Evolutionary conservation across 2,888 invertebrate species (phyloP), one percentile per base, ranked within the genome.

Genomic region (Orgyia antiqua): DNA sequence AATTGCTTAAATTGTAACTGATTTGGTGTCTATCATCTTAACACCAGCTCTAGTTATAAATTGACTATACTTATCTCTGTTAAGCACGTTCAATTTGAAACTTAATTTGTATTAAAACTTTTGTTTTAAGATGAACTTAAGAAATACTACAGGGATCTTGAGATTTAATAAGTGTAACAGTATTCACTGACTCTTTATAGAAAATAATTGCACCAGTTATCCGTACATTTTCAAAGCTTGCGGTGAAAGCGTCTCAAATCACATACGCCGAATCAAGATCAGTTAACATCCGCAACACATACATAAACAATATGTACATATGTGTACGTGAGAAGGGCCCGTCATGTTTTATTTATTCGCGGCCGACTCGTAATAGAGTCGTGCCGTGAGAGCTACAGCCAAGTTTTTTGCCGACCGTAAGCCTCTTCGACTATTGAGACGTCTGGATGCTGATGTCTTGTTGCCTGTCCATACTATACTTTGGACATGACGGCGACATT

Each of bases 341-440:
- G 70, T 82, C 84, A 86, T 86, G 86, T 86, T 84, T 86, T 86
- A 86, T 86, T 84, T 86, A 86, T 86, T 75, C 69, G 75, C 76
- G 63, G 71, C 69, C 66, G 71, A 75, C 74, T 74, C 61, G 80
- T 83, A 84, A 86, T 86, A 86, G 83, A 84, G 86, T 80, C 80
- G 83, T 80, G 78, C 73, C 76, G 79, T 83, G 83, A 77, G 86
- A 82, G 69, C 77, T 73, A 66, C 68, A 71, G 71, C 70, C 66
- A 65, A 68, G 77, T 86, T 86, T 86, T 86, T 84, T 84, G 77
- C 76, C 69, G 68, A 67, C 72, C 58, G 70, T 65, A 65, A 59
- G 54, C 51, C 62, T 58, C 59, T 64, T 54, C 69, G 59, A 61
- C 78, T 82, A 84, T 84, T 84, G 83, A 86, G 83, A 80, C 77